Conservation (phyloP, 2,888 invertebrate species). For the Nymphalis c-album region DNA sequence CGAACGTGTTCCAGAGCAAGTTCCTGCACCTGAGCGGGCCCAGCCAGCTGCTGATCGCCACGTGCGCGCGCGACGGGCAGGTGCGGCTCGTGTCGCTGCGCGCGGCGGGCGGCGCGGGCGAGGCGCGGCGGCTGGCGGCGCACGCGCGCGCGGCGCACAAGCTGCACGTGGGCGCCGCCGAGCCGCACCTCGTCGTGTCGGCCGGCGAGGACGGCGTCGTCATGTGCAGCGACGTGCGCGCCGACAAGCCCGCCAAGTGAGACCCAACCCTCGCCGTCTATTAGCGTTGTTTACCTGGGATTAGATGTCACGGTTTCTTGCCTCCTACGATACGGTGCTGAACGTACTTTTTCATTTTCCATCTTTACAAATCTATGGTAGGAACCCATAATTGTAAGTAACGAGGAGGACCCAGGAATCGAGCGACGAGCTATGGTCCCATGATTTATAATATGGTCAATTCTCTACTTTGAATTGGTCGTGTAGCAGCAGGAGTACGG, state of each 20-base stretch:
- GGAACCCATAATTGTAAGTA: too few species aligned
- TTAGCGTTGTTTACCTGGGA: too few species aligned
- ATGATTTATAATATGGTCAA: too few species aligned
- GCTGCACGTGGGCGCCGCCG: constrained; percentile 87
- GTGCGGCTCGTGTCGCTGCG: constrained; percentile 83
- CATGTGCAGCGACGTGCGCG: constrained; percentile 90
- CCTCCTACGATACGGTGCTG: too few species aligned
- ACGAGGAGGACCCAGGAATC: too few species aligned
- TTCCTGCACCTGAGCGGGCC: constrained; percentile 88
- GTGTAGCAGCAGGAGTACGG: too few species aligned
- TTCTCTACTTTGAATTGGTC: too few species aligned
- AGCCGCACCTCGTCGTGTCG: constrained; percentile 89
- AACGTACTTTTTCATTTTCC: too few species aligned
- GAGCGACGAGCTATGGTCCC: too few species aligned
- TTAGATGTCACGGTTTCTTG: too few species aligned
- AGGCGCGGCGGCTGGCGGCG: constrained; percentile 84
- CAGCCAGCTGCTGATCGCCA: constrained; percentile 91
- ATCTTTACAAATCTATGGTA: too few species aligned
- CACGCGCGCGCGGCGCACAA: constrained; percentile 92
- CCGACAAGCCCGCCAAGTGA: constrained; percentile 81
- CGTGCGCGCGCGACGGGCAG: constrained; percentile 95
- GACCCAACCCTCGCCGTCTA: too few species aligned
- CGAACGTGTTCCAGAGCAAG: constrained; percentile 95
- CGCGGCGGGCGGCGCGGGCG: constrained; percentile 81
- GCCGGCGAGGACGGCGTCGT: constrained; percentile 95